Evolutionary conservation across 1,140 invertebrate genomes (phyloP), one percentile per base, ranked within the genome.

Genomic region (Leptopilina clavipes): DNA sequence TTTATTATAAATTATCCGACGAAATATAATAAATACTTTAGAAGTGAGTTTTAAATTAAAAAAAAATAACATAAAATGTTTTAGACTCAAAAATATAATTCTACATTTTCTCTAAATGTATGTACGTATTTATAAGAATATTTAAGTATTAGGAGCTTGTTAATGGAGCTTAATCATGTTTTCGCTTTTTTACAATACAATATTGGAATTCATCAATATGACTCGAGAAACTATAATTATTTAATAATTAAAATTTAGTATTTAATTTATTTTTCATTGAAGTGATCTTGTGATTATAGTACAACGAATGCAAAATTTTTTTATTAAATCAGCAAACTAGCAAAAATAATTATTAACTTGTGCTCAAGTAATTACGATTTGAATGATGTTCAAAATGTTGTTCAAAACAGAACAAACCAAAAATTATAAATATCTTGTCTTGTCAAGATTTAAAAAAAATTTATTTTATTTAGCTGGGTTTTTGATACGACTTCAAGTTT

Each of bases 301-400:
- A 65, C 59, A 65, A 65, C 59, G 59, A 65, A 65, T 11, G 22
- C 59, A 31, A 31, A 31, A 65, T 37, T 65, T 59, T 14, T 22
- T 1, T 25, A 18, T 56, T 59, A 12, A 22, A 19, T 56, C 19
- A 22, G 0, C 19, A 59, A 59, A 22, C 11, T 12, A 6, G 8
- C 3, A 59, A 22, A 19, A 54, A 18, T 52, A 52, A 17, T 52
- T 52, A 17, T 19, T 10, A 54, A 18, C 10, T 65, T 65, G 25
- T 65, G 59, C 59, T 65, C 59, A 65, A 65, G 22, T 14, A 65
- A 65, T 65, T 65, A 65, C 59, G n/a, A 37, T 31, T 22, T 65
- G 19, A 65, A 37, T 65, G 25, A 5, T 65, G 31, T 14, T 31
- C n/a, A 31, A 65, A 65, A 22, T 65, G 8, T 31, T 65, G 12